A percentile compares a stretch with the other conserved stretches of the same genome.
These are phyloP conservation scores for Drosophila peninsularis DNA, from an alignment of 2,888 invertebrate species.

Conservation along the genomic window DNA sequence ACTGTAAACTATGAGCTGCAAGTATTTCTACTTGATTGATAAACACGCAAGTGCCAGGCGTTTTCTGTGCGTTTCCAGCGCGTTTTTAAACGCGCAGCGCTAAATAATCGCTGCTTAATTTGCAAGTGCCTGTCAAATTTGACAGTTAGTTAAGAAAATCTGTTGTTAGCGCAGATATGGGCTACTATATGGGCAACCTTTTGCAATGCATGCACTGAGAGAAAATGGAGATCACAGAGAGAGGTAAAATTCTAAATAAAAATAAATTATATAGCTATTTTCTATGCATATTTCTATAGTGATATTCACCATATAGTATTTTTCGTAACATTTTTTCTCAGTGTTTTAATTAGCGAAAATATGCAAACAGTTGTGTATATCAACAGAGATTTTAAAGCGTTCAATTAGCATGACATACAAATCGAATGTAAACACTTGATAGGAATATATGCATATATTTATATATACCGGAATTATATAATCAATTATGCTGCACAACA, in stretches of 20 bases:
- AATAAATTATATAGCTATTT: neutral
- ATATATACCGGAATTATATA: neutral
- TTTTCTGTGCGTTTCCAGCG: conserved; percentile 11
- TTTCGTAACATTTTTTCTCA: neutral
- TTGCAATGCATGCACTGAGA: conserved; percentile 36
- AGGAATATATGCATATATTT: neutral
- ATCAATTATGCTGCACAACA: neutral
- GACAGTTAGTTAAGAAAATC: neutral
- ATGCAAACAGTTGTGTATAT: conserved; percentile 22
- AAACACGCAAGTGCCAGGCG: conserved; percentile 29
- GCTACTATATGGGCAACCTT: conserved; percentile 22
- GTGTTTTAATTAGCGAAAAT: conserved; percentile 66
- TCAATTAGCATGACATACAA: conserved; percentile 64
- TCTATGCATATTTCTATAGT: neutral
- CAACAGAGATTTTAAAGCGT: conserved; percentile 6
- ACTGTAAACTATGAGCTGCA: neutral
- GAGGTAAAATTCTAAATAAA: neutral
- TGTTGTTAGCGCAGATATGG: neutral
- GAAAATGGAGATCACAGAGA: neutral
- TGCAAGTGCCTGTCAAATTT: conserved; percentile 24
- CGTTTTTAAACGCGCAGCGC: conserved; percentile 33
- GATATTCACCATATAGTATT: neutral
- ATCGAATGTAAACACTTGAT: conserved; percentile 27
- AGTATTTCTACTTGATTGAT: conserved; percentile 25
- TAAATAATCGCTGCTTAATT: conserved; percentile 39